Base-by-base conservation (phyloP, 2,888 invertebrate species). In the Microdon myrmicae region DNA sequence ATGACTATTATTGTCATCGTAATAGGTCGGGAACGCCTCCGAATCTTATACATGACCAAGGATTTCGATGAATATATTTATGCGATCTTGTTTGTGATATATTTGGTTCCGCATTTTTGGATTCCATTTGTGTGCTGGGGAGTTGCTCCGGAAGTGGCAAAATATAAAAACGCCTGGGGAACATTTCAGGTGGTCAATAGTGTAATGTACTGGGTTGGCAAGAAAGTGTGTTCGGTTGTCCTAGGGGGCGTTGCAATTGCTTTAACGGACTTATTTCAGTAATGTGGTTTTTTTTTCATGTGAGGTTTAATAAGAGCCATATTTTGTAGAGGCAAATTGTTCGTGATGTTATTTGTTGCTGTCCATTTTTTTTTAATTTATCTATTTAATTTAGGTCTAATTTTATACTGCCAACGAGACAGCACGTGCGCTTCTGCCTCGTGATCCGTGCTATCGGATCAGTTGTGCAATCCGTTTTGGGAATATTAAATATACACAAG, bases 61-160 rank as follows among this genome's bases (percentile, higher is more conserved):
- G 83, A 84, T 69, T 88, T 88, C 70, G 88, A 88, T 72, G 87
- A 88, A 69, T 87, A 87, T 70, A 87, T 88, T 69, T 87, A 88
- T 71, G 85, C 87, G 0, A 83, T 87, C 45, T 79, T 88, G 10
- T 88, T 87, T 71, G 82, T 88, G 1, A 82, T 87, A 7, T 87
- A 86, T 71, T 80, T 88, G 34, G 82, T 87, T 6, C 88, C 88
- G 0, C 87, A 87, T 72, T 88, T 88, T 75, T 87, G 86, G 85
- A 73, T 73, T 31, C 87, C 87, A 0, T 87, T 85, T 70, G 86
- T 87, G 8, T 87, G 87, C 1, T 87, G 87, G 87, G 86, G 87
- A 1, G 87, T 87, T 14, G 88, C 87, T 0, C 81, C 82, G 29
- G 85, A 87, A 75, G 87, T 87, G 3, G 87, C 87, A 49, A 83